Evolutionary conservation across 2,888 invertebrate genomes (phyloP), one percentile per base, ranked within the genome.

Genomic region (Protodeltote pygarga): DNA sequence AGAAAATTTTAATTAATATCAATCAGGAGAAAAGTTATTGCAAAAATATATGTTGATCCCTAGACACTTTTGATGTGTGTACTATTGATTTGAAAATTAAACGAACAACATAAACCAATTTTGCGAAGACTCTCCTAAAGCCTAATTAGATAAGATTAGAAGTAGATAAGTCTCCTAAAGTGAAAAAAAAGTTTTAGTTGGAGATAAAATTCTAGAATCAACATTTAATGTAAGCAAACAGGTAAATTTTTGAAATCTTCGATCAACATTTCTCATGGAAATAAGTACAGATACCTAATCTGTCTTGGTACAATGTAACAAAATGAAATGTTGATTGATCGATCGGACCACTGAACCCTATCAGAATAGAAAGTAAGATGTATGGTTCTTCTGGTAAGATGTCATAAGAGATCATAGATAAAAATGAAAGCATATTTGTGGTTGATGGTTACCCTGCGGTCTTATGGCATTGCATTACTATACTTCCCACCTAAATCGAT

Each of bases 351-450:
- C 25, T 64, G 53, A 61, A 61, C 62, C 32, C 41, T 37, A 39
- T 41, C 52, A 55, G 60, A 78, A 38, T 76, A 76, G 86, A 86
- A 87, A 86, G 85, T 79, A 71, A 61, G 57, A 67, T 63, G 65
- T 71, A 65, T 74, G 60, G 64, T 53, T 58, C 57, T 75, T 75
- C 75, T 72, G 68, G 76, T 75, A 70, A 65, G 41, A 59, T 71
- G 76, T 76, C 73, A 74, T 75, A 76, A 71, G 70, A 79, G 75
- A 78, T 77, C 51, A 58, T 59, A 70, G 81, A 85, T 83, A 79
- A 78, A 83, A 83, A 81, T 63, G 81, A 82, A 83, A 84, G 81
- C 75, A 73, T 32, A 33, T 24, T 57, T 69, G 54, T 37, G 70
- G 62, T 61, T 20, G 13, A n/a, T 35, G 46, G 65, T 42, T 28